Percentiles rank a stretch among this genome's conserved stretches.
These are phyloP conservation scores for Oreohelix idahoensis DNA, from an alignment of 1,140 invertebrate species.

Conservation along the genomic window DNA sequence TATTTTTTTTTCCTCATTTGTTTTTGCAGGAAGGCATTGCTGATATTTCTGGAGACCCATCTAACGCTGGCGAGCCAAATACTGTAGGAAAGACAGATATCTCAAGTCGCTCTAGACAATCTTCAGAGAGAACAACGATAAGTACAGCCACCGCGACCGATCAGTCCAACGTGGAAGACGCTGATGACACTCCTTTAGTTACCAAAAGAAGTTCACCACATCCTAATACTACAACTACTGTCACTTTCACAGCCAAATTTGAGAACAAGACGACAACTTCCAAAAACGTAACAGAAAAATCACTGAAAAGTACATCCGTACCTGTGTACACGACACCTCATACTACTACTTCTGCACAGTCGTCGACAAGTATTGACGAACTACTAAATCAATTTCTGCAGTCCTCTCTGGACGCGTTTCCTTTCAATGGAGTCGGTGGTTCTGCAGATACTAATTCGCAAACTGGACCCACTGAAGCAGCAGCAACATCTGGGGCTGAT, in stretches of 20 bases:
- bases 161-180: constrained; percentile 27
- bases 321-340: background rate
- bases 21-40: background rate
- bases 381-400: background rate
- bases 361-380: background rate
- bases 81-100: background rate
- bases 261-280: background rate
- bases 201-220: background rate
- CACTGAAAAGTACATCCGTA: too few relatives aligned
- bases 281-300: background rate
- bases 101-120: background rate
- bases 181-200: background rate
- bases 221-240: background rate
- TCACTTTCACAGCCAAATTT: background rate
- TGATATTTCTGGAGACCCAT: background rate
- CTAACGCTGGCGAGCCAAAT: background rate
- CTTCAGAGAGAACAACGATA: background rate
- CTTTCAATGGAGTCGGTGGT: background rate
- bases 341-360: background rate
- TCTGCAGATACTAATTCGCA: too few relatives aligned
- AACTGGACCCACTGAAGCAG: too few relatives aligned
- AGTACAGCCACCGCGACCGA: constrained; percentile 20
- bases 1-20: background rate
- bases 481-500: too few relatives aligned
- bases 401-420: background rate